phyloP scores from a whole-genome alignment of 1,140 invertebrate species.

The Danaus plexippus region DNA sequence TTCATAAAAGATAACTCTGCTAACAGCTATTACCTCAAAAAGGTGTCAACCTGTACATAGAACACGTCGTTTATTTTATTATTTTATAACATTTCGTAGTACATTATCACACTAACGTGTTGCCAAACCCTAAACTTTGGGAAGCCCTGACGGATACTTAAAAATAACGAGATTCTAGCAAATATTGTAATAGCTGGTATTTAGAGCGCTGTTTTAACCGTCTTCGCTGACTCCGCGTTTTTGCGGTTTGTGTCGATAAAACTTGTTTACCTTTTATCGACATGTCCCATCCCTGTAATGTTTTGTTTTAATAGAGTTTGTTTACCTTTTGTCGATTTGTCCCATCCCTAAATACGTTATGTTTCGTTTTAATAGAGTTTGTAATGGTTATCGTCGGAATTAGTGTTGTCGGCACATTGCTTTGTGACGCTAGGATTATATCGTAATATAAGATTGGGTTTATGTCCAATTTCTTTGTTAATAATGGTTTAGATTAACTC shows the following conservation, averaged over 20 bases:
- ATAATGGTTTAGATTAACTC: too few relatives aligned
- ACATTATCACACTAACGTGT: neutral
- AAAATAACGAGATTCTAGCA: conserved; percentile 63
- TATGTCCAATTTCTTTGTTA: too few relatives aligned
- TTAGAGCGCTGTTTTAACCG: conserved; percentile 46
- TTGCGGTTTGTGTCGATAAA: conserved; percentile 35
- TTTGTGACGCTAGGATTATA: conserved; percentile 26
- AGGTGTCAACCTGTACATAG: too few relatives aligned
- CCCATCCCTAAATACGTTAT: conserved; percentile 42
- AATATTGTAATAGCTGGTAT: conserved; percentile 61
- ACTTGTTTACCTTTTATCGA: conserved; percentile 40
- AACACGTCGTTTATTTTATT: too few relatives aligned
- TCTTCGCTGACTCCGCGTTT: conserved; percentile 36
- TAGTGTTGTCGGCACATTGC: conserved; percentile 26
- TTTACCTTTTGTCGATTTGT: conserved; percentile 14
- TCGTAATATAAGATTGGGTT: conserved; percentile 15
- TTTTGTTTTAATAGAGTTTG: neutral
- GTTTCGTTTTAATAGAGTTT: conserved; percentile 34
- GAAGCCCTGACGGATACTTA: conserved; percentile 49
- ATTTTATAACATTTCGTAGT: too few relatives aligned
- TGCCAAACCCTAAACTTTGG: conserved; percentile 30
- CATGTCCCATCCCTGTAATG: conserved; percentile 15
- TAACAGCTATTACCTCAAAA: too few relatives aligned
- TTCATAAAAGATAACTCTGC: too few relatives aligned
- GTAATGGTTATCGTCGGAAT: conserved; percentile 36